A percentile compares a stretch with the other conserved stretches of the same genome.
Conservation (phyloP, 2,888 invertebrate genomes). For the Drosophila testacea region DNA sequence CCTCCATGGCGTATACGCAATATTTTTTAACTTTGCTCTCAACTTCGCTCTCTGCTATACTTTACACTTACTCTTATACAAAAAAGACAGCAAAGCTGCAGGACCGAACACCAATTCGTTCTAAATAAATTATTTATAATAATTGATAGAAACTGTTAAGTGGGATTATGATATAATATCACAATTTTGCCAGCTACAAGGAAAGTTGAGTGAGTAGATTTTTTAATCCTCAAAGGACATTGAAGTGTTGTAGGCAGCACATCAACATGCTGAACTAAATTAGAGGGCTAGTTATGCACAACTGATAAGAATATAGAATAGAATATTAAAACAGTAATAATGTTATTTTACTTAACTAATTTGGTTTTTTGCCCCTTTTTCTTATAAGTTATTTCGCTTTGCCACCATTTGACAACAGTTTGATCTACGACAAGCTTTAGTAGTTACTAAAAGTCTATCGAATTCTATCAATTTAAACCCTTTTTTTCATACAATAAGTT, state of each 20-base stretch:
- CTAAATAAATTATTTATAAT: background rate
- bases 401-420: too few species aligned
- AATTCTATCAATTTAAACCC: too few species aligned
- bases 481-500: too few species aligned
- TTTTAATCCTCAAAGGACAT: background rate
- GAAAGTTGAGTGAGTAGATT: background rate
- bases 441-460: too few species aligned
- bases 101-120: background rate
- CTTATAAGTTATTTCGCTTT: too few species aligned
- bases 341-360: background rate
- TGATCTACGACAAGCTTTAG: too few species aligned
- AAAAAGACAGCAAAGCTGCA: background rate
- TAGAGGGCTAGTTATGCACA: background rate
- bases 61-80: conserved; percentile 13
- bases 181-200: background rate
- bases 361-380: too few species aligned
- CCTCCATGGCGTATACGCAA: conserved; percentile 54
- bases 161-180: conserved; percentile 2
- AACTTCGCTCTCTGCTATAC: background rate
- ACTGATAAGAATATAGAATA: too few species aligned
- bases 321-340: background rate
- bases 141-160: background rate
- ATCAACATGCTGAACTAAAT: background rate
- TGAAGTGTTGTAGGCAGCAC: background rate
- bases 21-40: conserved; percentile 43